These are phyloP conservation scores for Agrypnia vestita DNA, from an alignment of 1,140 invertebrate species.

Conservation along the genomic window DNA sequence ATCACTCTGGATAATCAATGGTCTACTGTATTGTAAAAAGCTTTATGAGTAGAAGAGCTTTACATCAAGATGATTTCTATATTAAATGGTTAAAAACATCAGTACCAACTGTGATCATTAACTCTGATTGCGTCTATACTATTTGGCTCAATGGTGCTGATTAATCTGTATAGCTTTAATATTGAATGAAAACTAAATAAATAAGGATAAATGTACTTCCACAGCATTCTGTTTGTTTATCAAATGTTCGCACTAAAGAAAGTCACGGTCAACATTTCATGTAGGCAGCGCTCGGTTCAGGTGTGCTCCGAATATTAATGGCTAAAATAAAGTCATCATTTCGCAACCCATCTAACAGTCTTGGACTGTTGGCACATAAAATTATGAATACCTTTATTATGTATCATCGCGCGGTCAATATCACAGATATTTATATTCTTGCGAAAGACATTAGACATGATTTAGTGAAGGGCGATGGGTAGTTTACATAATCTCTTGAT, in stretches of 20 bases:
- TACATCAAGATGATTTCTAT: too few species aligned
- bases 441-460: slow-evolving; percentile 10
- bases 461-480: slow-evolving; percentile 1
- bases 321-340: slow-evolving; percentile 1
- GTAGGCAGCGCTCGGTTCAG: not conserved
- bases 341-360: slow-evolving; percentile 4
- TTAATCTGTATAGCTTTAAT: too few species aligned
- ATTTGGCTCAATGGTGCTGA: too few species aligned
- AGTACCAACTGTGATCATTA: too few species aligned
- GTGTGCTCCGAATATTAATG: slow-evolving; percentile 1
- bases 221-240: too few species aligned
- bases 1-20: too few species aligned
- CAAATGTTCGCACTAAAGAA: slow-evolving; percentile 7
- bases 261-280: slow-evolving; percentile 21
- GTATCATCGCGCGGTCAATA: slow-evolving; percentile 11
- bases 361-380: not conserved
- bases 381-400: slow-evolving; percentile 24
- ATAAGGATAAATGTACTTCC: too few species aligned
- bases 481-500: slow-evolving; percentile 3
- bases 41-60: too few species aligned
- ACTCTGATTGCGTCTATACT: too few species aligned
- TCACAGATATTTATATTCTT: slow-evolving; percentile 15
- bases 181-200: too few species aligned
- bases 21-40: too few species aligned
- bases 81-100: too few species aligned